Evolutionary conservation across 2,888 invertebrate species (phyloP), one percentile per base, ranked within the genome.

Genomic region (Timandra comae): DNA sequence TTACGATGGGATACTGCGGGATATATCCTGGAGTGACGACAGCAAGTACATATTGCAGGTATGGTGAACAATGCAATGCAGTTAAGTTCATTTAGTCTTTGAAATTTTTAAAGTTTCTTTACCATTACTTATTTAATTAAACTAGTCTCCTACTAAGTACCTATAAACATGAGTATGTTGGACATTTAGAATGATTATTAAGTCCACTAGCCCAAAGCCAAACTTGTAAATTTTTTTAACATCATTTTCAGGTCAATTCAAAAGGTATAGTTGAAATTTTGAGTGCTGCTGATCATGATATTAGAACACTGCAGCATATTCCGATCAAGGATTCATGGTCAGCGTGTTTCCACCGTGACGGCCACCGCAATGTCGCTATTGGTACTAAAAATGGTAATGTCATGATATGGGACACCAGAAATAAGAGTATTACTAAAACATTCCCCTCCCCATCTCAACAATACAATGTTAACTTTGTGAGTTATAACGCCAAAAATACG

Each of bases 41-140:
- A 77, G 84, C 46, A 86, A 86, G 73, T 86, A 86, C 44, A 53
- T 86, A 29, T 63, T 86, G 46, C 84, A 85, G 77, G 86, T 86
- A 66, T n/a, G n/a, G n/a, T n/a, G n/a, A n/a, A n/a, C n/a, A n/a
- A n/a, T n/a, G n/a, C n/a, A n/a, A n/a, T n/a, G n/a, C n/a, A n/a
- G n/a, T n/a, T n/a, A n/a, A n/a, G n/a, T n/a, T n/a, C n/a, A n/a
- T n/a, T n/a, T n/a, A n/a, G n/a, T n/a, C n/a, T n/a, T n/a, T n/a
- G n/a, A n/a, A n/a, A n/a, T n/a, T n/a, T n/a, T n/a, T n/a, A n/a
- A n/a, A n/a, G n/a, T n/a, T n/a, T n/a, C n/a, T n/a, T n/a, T n/a
- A n/a, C n/a, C n/a, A n/a, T n/a, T n/a, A n/a, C n/a, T n/a, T n/a
- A n/a, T n/a, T n/a, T n/a, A n/a, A n/a, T n/a, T n/a, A n/a, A n/a